Base-by-base conservation (phyloP, 2,797 vertebrate genomes). In the Ceryle rudis region DNA sequence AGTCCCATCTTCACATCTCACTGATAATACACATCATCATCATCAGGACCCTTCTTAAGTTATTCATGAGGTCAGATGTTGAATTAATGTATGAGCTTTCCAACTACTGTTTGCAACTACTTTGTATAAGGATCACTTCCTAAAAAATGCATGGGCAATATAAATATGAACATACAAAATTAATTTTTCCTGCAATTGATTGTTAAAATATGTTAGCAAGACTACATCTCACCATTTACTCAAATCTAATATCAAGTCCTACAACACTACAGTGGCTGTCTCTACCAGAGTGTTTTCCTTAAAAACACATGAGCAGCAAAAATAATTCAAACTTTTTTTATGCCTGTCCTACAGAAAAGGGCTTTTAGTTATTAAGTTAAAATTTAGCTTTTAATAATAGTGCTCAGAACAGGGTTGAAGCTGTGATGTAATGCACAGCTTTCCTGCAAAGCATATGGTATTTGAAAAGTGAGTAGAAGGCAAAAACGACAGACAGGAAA, bases 401-500 rank as follows among this genome's bases (percentile, higher is more conserved):
- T 85, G 42, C 83, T 93, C 11, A 80, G 41, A 77, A 17, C 28
- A 90, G 33, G 28, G 41, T 49, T 49, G 41, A 64, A 39, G 78
- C 88, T 80, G 87, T 79, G 94, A 81, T 82, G 93, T 83, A 85
- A 90, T 5, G 61, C 78, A 42, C 79, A 79, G 83, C 69, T 86
- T 73, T 81, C 69, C 93, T 75, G 81, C 91, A 46, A 74, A 81
- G 89, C 92, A 91, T 82, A 94, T 93, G 86, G 77, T 70, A 81
- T 91, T 93, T 26, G 33, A 75, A 73, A 55, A 81, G 66, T 0
- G 0, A 93, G 79, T 55, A 58, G 71, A 96, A 95, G 91, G 86
- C 21, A 86, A 88, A 81, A 82, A 88, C 4, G 25, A 94, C 61
- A 97, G 95, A 97, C 96, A 97, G 98, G 97, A 97, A 97, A 95